phyloP scores from a whole-genome alignment of 2,888 invertebrate genomes.

The Augochlorella aurata region DNA sequence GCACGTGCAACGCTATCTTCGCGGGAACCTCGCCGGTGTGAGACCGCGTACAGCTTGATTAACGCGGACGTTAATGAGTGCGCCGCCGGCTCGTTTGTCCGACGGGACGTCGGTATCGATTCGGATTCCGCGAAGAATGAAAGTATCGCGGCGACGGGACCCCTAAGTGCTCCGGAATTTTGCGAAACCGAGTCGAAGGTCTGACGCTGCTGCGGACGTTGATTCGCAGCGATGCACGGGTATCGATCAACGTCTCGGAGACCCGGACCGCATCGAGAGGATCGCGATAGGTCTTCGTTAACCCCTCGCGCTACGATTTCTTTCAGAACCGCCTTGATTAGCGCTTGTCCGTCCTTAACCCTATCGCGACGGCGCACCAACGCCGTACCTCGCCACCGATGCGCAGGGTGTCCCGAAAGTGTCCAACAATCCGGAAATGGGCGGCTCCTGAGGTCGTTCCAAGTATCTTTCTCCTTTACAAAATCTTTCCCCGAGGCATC shows the following conservation, averaged over 20 bases:
- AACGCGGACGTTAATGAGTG: constrained; percentile 73
- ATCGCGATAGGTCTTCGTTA: neutral
- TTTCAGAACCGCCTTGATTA: too few species aligned
- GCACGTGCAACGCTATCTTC: neutral
- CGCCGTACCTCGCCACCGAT: too few species aligned
- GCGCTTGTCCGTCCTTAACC: too few species aligned
- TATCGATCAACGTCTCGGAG: constrained; percentile 20
- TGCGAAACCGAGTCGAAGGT: neutral
- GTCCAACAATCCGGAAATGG: too few species aligned
- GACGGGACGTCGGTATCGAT: constrained; percentile 67
- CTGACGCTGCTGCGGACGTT: neutral
- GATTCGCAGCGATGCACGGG: neutral
- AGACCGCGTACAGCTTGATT: constrained; percentile 63
- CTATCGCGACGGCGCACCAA: too few species aligned
- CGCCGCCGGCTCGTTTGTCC: constrained; percentile 55
- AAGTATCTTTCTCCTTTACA: too few species aligned
- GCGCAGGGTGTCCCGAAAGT: too few species aligned
- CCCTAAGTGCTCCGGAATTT: constrained; percentile 30
- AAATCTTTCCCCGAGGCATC: too few species aligned
- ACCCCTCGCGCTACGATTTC: too few species aligned
- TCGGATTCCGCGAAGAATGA: constrained; percentile 45
- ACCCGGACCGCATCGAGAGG: neutral
- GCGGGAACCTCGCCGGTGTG: neutral
- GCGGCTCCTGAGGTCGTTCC: too few species aligned
- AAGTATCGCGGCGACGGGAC: constrained; percentile 16